Evolutionary conservation across 1,140 invertebrate species (phyloP).

Genomic region (Zaprionus ghesquierei): DNA sequence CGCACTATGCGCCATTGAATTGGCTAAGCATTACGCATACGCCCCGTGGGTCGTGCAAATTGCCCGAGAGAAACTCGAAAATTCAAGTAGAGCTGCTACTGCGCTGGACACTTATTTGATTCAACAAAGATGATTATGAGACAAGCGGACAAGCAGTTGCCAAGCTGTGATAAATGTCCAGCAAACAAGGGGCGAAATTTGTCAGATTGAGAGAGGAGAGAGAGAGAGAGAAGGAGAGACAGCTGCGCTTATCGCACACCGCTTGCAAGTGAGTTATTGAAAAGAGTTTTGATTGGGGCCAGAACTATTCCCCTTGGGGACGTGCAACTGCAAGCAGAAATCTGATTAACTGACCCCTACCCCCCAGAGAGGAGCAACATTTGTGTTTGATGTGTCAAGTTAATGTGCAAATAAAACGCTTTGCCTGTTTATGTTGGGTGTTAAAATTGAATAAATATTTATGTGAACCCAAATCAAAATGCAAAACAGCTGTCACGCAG

Average conservation of each 20-base stretch:
- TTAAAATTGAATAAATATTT: slow-evolving; percentile 74
- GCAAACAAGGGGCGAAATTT: slow-evolving; percentile 59
- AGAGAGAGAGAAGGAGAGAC: neutral
- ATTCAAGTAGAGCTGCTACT: neutral
- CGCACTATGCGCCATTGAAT: neutral
- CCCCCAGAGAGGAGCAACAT: slow-evolving; percentile 57
- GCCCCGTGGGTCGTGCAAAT: neutral
- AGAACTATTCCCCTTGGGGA: neutral
- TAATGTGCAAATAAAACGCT: slow-evolving; percentile 17
- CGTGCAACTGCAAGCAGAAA: slow-evolving; percentile 59
- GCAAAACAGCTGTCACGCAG: slow-evolving; percentile 57
- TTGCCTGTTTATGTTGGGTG: slow-evolving; percentile 22
- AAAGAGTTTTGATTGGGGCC: slow-evolving; percentile 9
- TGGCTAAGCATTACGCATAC: slow-evolving; percentile 4
- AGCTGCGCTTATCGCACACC: slow-evolving; percentile 23
- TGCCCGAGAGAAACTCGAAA: too few relatives aligned
- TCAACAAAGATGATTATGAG: slow-evolving; percentile 3
- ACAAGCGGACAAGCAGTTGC: neutral
- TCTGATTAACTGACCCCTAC: slow-evolving; percentile 54
- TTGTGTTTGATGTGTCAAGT: slow-evolving; percentile 59
- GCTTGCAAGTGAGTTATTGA: slow-evolving; percentile 47
- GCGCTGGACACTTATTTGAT: too few relatives aligned
- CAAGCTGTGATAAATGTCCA: slow-evolving; percentile 61
- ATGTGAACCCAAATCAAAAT: slow-evolving; percentile 67
- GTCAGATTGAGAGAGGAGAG: slow-evolving; percentile 4